phyloP scores from a whole-genome alignment of 2,797 vertebrate species.

The Ctenopoma multispine region DNA sequence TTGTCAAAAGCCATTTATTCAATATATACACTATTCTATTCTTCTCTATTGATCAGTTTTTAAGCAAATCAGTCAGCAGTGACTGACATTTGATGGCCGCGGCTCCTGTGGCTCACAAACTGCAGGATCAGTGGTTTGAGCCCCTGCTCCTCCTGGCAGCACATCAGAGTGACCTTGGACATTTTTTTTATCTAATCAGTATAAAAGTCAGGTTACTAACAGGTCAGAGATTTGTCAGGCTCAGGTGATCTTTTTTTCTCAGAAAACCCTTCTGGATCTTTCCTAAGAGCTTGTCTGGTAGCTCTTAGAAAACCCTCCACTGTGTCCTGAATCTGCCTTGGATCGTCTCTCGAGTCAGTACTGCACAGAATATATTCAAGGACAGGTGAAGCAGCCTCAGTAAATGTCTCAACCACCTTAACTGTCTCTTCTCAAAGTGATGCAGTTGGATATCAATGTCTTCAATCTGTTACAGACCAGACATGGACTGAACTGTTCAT shows the following conservation, averaged over 20 bases:
- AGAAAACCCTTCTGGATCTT: neutral
- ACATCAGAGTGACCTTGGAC: too few species aligned
- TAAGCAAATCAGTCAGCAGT: too few species aligned
- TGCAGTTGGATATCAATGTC: neutral
- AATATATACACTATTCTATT: too few species aligned
- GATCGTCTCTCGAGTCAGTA: neutral
- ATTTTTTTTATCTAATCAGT: neutral
- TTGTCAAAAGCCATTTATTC: too few species aligned
- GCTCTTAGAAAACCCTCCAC: constrained; percentile 3
- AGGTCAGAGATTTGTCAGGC: neutral
- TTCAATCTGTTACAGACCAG: neutral
- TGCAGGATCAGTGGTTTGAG: too few species aligned
- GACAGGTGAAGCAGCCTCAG: too few species aligned
- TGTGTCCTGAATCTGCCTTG: constrained; percentile 20
- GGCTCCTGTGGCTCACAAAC: too few species aligned
- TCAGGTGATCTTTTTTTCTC: neutral
- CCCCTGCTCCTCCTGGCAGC: too few species aligned
- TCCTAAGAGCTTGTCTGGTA: neutral
- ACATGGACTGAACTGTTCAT: neutral
- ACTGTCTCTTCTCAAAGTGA: constrained; percentile 17
- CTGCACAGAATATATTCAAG: too few species aligned
- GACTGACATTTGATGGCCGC: too few species aligned
- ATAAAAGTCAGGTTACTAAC: constrained; percentile 5
- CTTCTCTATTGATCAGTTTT: too few species aligned
- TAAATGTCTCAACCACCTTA: too few species aligned